These are phyloP conservation scores for Notolabrus celidotus DNA, from an alignment of 2,797 vertebrate species.

Conservation along the genomic window DNA sequence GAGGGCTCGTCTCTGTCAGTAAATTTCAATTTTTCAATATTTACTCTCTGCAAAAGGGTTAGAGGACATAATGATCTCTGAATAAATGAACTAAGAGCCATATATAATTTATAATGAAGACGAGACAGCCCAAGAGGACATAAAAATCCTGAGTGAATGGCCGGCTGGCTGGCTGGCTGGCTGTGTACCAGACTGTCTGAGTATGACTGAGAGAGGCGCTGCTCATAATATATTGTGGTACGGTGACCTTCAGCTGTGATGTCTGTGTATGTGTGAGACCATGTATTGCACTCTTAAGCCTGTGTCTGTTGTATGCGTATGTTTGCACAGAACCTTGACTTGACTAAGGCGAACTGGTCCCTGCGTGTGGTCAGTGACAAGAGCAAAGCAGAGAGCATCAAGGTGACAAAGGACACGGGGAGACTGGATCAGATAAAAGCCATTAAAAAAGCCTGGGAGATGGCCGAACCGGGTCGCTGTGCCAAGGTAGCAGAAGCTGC, in stretches of 20 bases:
- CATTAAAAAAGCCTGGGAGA: slow-evolving; percentile 92
- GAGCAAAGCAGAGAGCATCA: slow-evolving; percentile 76
- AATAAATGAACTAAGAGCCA: slow-evolving; percentile 29
- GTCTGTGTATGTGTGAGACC: slow-evolving; percentile 18
- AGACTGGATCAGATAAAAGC: slow-evolving; percentile 89
- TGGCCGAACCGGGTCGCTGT: slow-evolving; percentile 87
- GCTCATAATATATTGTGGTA: slow-evolving; percentile 8
- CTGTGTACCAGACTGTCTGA: slow-evolving; percentile 36
- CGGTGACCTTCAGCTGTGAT: slow-evolving; percentile 48
- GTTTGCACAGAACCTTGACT: slow-evolving; percentile 74
- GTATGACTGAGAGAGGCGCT: slow-evolving; percentile 36
- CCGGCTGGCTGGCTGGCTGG: slow-evolving; percentile 25
- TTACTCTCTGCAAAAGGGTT: background rate
- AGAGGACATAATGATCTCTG: slow-evolving; percentile 36
- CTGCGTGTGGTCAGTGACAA: slow-evolving; percentile 88
- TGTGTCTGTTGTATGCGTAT: background rate
- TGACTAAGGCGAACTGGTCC: slow-evolving; percentile 86
- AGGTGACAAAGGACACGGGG: slow-evolving; percentile 90
- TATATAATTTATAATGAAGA: slow-evolving; percentile 37
- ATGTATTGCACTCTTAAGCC: background rate
- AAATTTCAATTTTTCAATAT: slow-evolving; percentile 39
- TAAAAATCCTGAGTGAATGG: slow-evolving; percentile 7
- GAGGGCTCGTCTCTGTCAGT: background rate
- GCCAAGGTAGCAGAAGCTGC: slow-evolving; percentile 85
- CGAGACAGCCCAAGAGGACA: slow-evolving; percentile 20